Evolutionary conservation across 2,888 invertebrate genomes (phyloP), one percentile per base, ranked within the genome.

Genomic region (Liposcelis brunnea): DNA sequence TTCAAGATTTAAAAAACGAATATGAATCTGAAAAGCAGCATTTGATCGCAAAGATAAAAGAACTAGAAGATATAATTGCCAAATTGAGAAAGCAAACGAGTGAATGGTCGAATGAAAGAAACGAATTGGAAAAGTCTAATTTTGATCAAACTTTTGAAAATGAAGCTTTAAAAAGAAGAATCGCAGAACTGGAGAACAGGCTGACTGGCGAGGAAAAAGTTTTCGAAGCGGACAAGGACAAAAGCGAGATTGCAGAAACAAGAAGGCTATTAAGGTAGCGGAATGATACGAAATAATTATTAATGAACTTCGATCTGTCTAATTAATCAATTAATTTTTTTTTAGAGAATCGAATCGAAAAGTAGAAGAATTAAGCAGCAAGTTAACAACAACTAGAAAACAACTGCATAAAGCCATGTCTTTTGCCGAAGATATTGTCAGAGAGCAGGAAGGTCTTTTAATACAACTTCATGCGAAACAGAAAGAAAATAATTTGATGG

Each of bases 401-500:
- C 15, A 40, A n/a, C 40, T 40, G n/a, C 40, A 40, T 16, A 16
- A 40, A 21, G 16, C 40, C 6, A 14, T 40, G 40, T 12, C 40
- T 10, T 40, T 40, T 18, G 40, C 40, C 6, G 40, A 40, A 19
- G 40, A 19, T 18, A 12, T 40, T 6, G 40, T 40, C 6, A 40
- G 40, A 11, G 40, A 40, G 19, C 40, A 40, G 11, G 40, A 40
- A 19, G 40, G 40, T 40, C 19, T 40, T 12, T 18, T 40, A 5
- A n/a, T 21, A 11, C 40, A 40, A 21, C 21, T 40, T 5, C 40
- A 40, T 40, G 40, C 16, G 19, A 40, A 40, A 11, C 40, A 40
- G 19, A 40, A 19, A 40, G 40, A 40, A 40, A 40, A 40, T 19
- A 18, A 12, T n/a, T 16, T 40, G 11, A 40, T 40, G 40, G 40